Evolutionary conservation across 2,113 vertebrate species (phyloP).

Genomic region (Cyanoderma ruficeps): DNA sequence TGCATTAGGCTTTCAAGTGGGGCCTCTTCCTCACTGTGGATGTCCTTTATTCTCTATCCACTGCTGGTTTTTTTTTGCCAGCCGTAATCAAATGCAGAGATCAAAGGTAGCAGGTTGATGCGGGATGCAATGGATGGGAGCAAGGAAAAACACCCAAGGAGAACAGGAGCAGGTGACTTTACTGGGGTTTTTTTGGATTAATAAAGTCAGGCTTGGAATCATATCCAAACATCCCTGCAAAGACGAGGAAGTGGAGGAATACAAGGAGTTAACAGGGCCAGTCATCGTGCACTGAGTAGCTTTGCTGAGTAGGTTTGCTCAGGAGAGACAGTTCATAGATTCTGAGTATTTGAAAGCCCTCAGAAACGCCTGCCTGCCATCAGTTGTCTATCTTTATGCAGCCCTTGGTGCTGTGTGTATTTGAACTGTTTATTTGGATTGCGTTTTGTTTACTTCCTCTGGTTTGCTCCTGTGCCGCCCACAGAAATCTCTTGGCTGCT

Average conservation of each 20-base stretch:
- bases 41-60: not conserved
- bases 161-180: not conserved
- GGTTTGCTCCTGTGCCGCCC: not conserved
- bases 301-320: not conserved
- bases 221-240: not conserved
- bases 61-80: not conserved
- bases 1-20: not conserved
- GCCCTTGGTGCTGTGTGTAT: not conserved
- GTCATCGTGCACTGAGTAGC: not conserved
- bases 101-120: not conserved
- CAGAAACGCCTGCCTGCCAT: not conserved
- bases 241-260: not conserved
- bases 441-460: not conserved
- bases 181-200: accelerated
- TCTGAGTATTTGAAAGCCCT: not conserved
- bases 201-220: not conserved
- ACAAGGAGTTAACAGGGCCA: not conserved
- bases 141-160: accelerated
- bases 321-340: not conserved
- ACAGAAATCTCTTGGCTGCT: not conserved
- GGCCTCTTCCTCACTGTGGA: too few species aligned
- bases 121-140: not conserved
- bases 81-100: not conserved
- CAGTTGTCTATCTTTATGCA: not conserved
- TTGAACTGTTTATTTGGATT: not conserved